Evolutionary conservation across 2,113 vertebrate genomes (phyloP), one percentile per base, ranked within the genome.

Genomic region (Pyrgilauda ruficollis): DNA sequence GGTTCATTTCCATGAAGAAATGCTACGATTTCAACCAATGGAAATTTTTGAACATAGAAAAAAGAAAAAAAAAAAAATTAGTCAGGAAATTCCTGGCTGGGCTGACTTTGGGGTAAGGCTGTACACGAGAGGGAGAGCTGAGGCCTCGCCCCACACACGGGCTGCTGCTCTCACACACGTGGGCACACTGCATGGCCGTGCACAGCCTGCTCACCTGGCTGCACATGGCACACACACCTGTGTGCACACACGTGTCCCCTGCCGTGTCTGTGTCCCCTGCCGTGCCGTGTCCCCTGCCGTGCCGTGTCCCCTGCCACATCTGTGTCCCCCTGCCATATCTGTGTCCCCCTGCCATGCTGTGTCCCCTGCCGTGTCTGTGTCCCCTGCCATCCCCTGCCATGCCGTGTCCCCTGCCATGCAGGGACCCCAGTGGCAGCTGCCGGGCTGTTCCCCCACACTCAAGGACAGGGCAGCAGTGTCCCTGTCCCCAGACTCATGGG

Each of bases 11-110:
- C 77, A 37, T 12, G 55, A 76, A 92, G 79, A 83, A 88, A 86
- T 0, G 7, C n/a, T 62, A 43, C 0, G 0, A 39, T 70, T 92
- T 88, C 92, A 70, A 58, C 88, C 86, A 77, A 85, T 27, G 86
- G 94, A 84, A 86, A 70, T 24, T 77, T 90, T 35, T 73, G 23
- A 73, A 52, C 3, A 0, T 3, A 56, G 28, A 16, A 47, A 77
- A 41, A 61, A 15, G 31, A 39, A 10, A 10, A n/a, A 27, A n/a
- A 39, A 61, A 66, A 33, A 76, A 53, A 10, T 6, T 3, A 73
- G 53, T 24, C 95, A 92, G 90, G 92, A 97, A 97, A 94, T 95
- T 96, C 90, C 83, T 80, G 67, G 43, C 35, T 69, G 23, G 83
- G 83, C 83, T 0, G 0, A 27, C 18, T 78, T 15, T 35, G 93